Percentiles rank a stretch among this genome's conserved stretches.
These are phyloP conservation scores for Idaea straminata DNA, from an alignment of 2,888 invertebrate species.

Conservation along the genomic window DNA sequence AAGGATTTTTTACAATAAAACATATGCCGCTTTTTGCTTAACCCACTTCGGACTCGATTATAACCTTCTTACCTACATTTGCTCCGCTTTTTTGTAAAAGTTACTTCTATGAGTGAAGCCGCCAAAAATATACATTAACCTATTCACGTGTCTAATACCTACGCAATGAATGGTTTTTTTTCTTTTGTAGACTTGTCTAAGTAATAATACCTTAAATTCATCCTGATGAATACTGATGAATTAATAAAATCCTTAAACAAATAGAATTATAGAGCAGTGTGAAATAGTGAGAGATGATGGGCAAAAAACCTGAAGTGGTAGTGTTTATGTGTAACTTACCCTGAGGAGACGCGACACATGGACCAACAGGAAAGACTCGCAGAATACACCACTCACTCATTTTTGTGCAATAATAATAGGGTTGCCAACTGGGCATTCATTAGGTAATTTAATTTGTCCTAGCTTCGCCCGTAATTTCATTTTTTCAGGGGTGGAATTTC, in stretches of 20 bases:
- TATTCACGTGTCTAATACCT: background rate
- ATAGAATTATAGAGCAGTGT: slow-evolving; percentile 4
- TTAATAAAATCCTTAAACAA: background rate
- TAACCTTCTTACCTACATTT: slow-evolving; percentile 80
- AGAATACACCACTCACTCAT: slow-evolving; percentile 60
- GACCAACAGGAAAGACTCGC: slow-evolving; percentile 62
- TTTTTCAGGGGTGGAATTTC: no score
- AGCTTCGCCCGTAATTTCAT: background rate
- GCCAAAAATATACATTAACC: slow-evolving; percentile 32
- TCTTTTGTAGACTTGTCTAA: background rate
- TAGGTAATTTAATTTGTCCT: background rate
- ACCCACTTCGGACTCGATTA: slow-evolving; percentile 78
- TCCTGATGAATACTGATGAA: no score
- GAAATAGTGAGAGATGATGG: slow-evolving; percentile 26
- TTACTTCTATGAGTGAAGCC: slow-evolving; percentile 33
- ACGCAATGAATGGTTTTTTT: background rate
- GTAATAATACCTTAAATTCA: no score
- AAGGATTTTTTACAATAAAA: slow-evolving; percentile 77
- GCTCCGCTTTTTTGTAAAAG: slow-evolving; percentile 67
- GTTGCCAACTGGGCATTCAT: slow-evolving; percentile 36
- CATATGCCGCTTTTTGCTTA: slow-evolving; percentile 79
- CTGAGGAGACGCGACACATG: slow-evolving; percentile 60
- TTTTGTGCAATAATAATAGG: slow-evolving; percentile 72
- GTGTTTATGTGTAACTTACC: slow-evolving; percentile 59
- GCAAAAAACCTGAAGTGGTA: slow-evolving; percentile 56